Evolutionary conservation across 1,140 invertebrate genomes (phyloP).

Genomic region (Wiebesia pumilae): DNA sequence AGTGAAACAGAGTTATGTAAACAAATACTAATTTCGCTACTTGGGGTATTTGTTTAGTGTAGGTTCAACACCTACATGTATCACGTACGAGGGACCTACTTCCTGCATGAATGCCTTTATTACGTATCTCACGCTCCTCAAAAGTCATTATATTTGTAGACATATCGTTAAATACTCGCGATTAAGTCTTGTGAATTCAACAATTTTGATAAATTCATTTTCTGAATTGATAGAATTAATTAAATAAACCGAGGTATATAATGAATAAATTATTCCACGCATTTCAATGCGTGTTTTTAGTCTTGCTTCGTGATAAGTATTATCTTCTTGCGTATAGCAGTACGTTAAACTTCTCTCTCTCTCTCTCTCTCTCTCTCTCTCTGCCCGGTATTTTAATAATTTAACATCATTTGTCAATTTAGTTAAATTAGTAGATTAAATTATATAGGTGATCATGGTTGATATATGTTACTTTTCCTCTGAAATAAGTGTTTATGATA

Average conservation of each 20-base stretch:
- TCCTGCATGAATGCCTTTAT: not conserved
- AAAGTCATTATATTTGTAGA: not conserved
- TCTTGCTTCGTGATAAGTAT: not conserved
- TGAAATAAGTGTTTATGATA: not conserved
- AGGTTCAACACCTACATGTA: not conserved
- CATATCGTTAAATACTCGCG: not conserved
- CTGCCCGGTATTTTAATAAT: not conserved
- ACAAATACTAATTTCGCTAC: slow-evolving; percentile 40
- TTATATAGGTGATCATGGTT: not conserved
- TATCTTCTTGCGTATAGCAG: not conserved
- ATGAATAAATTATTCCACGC: too few species aligned
- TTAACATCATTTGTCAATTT: not conserved
- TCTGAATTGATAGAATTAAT: not conserved
- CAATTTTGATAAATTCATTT: not conserved
- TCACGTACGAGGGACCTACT: not conserved
- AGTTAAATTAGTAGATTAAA: not conserved
- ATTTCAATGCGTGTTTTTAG: not conserved
- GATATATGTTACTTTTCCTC: not conserved
- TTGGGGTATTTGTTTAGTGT: slow-evolving; percentile 31
- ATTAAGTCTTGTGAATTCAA: not conserved
- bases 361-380: too few species aligned
- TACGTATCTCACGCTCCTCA: not conserved
- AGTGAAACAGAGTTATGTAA: slow-evolving; percentile 13
- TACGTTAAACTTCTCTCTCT: not conserved
- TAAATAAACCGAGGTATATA: too few species aligned